Evolutionary conservation across 1,140 invertebrate genomes (phyloP).

Genomic region (Saccostrea glomerata): DNA sequence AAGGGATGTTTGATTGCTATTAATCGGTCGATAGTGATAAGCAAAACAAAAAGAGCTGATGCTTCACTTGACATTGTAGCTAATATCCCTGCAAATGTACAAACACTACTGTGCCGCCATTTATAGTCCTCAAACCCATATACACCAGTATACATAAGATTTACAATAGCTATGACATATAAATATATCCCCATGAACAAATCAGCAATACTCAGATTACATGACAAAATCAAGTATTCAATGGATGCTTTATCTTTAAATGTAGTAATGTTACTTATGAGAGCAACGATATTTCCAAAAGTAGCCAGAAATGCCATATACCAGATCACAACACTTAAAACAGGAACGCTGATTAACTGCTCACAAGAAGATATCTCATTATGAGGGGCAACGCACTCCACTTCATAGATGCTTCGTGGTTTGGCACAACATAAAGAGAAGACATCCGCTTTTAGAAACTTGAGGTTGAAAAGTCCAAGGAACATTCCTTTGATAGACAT

Average conservation of each 20-base stretch:
- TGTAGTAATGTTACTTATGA: conserved; percentile 81
- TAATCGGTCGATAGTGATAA: conserved; percentile 71
- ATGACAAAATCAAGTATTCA: conserved; percentile 83
- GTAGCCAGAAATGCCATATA: conserved; percentile 79
- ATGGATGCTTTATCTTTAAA: conserved; percentile 60
- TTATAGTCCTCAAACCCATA: conserved; percentile 80
- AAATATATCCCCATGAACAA: conserved; percentile 82
- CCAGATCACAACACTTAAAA: conserved; percentile 81
- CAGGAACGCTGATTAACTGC: conserved; percentile 82
- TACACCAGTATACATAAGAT: conserved; percentile 80
- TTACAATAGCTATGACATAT: conserved; percentile 81
- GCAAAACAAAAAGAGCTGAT: conserved; percentile 79
- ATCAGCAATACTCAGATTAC: conserved; percentile 83
- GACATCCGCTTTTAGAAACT: conserved; percentile 73
- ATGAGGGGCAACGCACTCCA: conserved; percentile 78
- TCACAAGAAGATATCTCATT: conserved; percentile 83
- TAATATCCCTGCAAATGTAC: conserved; percentile 83
- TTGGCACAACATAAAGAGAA: conserved; percentile 82
- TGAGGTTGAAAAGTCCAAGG: neutral
- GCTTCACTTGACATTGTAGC: conserved; percentile 85
- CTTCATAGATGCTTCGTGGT: conserved; percentile 60
- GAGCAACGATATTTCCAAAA: conserved; percentile 84
- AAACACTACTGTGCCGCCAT: conserved; percentile 81
- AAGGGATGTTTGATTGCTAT: conserved; percentile 69
- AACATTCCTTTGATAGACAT: neutral